A percentile compares a stretch with the other conserved stretches of the same genome.
Evolutionary conservation across 2,888 invertebrate species (phyloP).

Genomic region (Eudemis profundana): DNA sequence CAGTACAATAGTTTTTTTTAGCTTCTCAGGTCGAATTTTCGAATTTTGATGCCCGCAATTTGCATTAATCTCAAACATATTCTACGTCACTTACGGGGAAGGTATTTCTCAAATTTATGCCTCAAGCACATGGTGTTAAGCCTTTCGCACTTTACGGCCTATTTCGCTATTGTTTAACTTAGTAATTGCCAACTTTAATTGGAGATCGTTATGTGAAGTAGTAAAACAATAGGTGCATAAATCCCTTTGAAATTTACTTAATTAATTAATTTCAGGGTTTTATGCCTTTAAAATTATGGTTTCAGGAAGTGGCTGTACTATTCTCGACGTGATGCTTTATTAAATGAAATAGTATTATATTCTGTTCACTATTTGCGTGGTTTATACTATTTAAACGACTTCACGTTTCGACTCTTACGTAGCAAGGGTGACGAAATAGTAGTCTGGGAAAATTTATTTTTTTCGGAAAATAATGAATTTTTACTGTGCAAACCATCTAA

Average conservation of each 20-base stretch:
- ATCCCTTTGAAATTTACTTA: conserved; percentile 27
- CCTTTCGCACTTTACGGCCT: conserved; percentile 31
- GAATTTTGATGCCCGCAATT: not conserved
- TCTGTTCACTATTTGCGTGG: not conserved
- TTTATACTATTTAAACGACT: too few relatives aligned
- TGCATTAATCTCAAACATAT: not conserved
- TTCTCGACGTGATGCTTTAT: not conserved
- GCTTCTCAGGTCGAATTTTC: not conserved
- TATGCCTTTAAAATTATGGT: conserved; percentile 25
- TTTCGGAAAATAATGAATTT: too few relatives aligned
- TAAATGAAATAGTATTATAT: not conserved
- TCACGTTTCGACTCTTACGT: too few relatives aligned
- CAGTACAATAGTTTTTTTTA: too few relatives aligned
- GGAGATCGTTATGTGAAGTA: conserved; percentile 38
- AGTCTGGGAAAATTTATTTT: too few relatives aligned
- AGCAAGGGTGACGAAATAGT: too few relatives aligned
- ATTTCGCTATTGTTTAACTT: conserved; percentile 38
- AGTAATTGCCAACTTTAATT: conserved; percentile 42
- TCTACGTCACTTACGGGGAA: conserved; percentile 3
- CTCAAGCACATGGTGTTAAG: conserved; percentile 31
- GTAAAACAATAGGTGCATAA: conserved; percentile 39
- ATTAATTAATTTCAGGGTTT: conserved; percentile 36
- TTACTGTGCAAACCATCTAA: too few relatives aligned
- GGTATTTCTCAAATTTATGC: conserved; percentile 37
- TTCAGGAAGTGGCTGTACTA: conserved; percentile 3